Percentiles rank a stretch among this genome's conserved stretches.
Conservation (phyloP, 1,140 invertebrate genomes). For the Euwallacea similis region DNA sequence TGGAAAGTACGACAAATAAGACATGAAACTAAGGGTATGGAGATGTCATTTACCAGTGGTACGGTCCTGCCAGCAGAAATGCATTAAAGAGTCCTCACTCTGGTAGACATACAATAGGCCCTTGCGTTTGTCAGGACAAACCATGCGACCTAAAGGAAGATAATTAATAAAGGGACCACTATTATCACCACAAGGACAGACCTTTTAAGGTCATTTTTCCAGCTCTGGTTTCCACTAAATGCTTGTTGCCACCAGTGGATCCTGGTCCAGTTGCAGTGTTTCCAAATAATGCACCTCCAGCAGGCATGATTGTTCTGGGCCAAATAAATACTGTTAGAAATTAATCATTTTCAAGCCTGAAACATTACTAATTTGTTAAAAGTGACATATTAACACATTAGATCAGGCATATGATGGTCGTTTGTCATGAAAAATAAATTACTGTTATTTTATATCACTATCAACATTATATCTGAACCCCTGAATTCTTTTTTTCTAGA, state of each 20-base stretch:
- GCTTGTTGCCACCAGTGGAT: conserved; percentile 83
- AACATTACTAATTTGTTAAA: no score
- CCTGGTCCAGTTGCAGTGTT: conserved; percentile 71
- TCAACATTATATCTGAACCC: no score
- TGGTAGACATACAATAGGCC: conserved; percentile 93
- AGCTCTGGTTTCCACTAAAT: conserved; percentile 93
- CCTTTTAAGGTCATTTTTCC: conserved; percentile 96
- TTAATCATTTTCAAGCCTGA: no score
- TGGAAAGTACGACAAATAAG: neutral
- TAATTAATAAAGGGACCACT: neutral
- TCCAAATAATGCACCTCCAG: conserved; percentile 70
- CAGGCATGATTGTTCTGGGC: conserved; percentile 55
- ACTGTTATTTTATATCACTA: no score
- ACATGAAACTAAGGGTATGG: neutral
- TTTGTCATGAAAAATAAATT: no score
- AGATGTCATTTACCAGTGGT: conserved; percentile 42
- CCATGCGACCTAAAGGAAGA: conserved; percentile 65
- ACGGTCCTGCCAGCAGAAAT: conserved; percentile 53
- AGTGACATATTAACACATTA: no score
- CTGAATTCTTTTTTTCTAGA: no score
- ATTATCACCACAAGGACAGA: conserved; percentile 47
- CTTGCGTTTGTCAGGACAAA: conserved; percentile 94
- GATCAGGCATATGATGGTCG: no score
- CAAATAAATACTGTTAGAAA: no score
- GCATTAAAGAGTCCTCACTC: conserved; percentile 80